Evolutionary conservation across 2,888 invertebrate genomes (phyloP).

Genomic region (Rhingia rostrata): DNA sequence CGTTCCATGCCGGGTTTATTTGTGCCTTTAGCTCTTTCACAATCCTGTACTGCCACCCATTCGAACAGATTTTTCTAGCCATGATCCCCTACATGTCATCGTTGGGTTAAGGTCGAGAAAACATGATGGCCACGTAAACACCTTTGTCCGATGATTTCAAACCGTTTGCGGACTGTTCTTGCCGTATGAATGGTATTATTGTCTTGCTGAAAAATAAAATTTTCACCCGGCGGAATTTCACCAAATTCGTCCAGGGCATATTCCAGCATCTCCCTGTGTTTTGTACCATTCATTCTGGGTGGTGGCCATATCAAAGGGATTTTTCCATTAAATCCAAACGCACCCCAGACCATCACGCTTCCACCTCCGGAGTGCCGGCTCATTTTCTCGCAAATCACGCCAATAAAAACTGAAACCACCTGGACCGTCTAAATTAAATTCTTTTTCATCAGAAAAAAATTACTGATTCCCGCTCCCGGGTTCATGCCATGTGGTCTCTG

Average conservation of each 20-base stretch:
- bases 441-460: no score
- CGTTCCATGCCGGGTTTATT: neutral
- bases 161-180: no score
- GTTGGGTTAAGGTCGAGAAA: neutral
- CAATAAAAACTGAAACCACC: no score
- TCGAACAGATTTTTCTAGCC: no score
- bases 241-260: slow-evolving; percentile 24
- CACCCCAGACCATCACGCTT: no score
- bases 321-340: no score
- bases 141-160: neutral
- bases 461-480: no score
- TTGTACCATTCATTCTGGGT: neutral
- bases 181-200: slow-evolving; percentile 4
- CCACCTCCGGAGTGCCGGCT: no score
- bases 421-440: no score
- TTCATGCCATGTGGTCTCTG: no score
- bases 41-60: neutral
- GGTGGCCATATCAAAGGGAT: neutral
- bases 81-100: neutral
- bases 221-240: slow-evolving; percentile 13
- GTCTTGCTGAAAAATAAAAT: slow-evolving; percentile 13
- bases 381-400: no score
- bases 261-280: slow-evolving; percentile 13
- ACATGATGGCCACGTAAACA: neutral
- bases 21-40: neutral